A percentile compares a stretch with the other conserved stretches of the same genome.
These are phyloP conservation scores for Pseudococcus jackbeardsleyi DNA, from an alignment of 2,888 invertebrate species.

Conservation along the genomic window DNA sequence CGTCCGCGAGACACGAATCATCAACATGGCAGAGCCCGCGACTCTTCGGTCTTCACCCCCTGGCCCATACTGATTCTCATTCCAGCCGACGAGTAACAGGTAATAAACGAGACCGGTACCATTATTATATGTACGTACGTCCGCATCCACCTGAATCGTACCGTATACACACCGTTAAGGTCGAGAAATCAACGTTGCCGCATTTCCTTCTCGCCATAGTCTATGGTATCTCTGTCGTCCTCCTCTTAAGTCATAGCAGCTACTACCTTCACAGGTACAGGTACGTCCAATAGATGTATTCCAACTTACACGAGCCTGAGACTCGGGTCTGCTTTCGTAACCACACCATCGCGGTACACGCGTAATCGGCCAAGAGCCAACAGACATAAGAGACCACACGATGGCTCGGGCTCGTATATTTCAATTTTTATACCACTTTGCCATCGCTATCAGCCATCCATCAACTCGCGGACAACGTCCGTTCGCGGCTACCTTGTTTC, in stretches of 20 bases:
- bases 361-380: conserved; percentile 13
- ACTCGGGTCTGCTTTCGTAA: conserved; percentile 8
- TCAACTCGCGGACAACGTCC: background rate
- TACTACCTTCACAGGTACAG: background rate
- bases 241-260: conserved; percentile 22
- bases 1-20: conserved; percentile 38
- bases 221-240: background rate
- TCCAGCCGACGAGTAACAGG: conserved; percentile 54
- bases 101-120: conserved; percentile 60
- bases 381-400: background rate
- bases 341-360: conserved; percentile 14
- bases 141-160: conserved; percentile 60
- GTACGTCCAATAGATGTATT: background rate
- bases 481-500: background rate
- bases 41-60: background rate
- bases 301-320: background rate
- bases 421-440: conserved; percentile 6
- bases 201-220: background rate
- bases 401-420: conserved; percentile 14
- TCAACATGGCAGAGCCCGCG: background rate
- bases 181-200: conserved; percentile 62
- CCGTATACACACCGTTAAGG: conserved; percentile 59
- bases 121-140: conserved; percentile 54
- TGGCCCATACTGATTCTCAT: conserved; percentile 22
- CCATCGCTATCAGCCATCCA: background rate